Conservation (phyloP, 2,888 invertebrate species). For the Sturmia bella region DNA sequence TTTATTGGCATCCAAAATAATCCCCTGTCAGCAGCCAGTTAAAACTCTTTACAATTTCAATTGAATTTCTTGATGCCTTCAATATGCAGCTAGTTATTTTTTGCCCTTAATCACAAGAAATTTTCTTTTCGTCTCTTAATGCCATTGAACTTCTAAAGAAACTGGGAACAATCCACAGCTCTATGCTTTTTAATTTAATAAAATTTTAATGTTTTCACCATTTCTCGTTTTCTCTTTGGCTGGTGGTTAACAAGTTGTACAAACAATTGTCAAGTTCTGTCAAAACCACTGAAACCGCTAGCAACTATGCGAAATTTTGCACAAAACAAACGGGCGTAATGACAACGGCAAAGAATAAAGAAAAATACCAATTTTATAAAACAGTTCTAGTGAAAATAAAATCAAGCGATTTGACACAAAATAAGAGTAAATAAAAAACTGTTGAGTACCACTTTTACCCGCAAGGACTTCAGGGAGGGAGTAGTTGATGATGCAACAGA, state of each 20-base stretch:
- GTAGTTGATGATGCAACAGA: conserved; percentile 6
- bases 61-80: no score
- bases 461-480: background rate
- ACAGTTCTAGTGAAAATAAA: conserved; percentile 45
- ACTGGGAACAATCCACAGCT: background rate
- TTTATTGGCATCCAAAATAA: background rate
- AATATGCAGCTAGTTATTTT: no score
- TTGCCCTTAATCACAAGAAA: no score
- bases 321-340: conserved; percentile 18
- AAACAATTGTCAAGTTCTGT: conserved; percentile 67
- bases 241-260: conserved; percentile 34
- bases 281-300: conserved; percentile 65
- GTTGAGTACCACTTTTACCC: conserved; percentile 33
- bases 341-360: background rate
- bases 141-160: background rate
- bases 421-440: conserved; percentile 9
- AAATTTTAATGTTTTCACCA: background rate
- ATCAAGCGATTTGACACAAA: conserved; percentile 24
- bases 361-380: background rate
- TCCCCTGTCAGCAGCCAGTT: no score
- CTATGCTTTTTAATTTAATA: conserved; percentile 8
- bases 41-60: no score
- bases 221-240: background rate
- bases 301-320: conserved; percentile 53
- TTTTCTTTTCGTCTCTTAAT: background rate